Conservation (phyloP, 2,888 invertebrate species). For the Ariolimax columbianus region DNA sequence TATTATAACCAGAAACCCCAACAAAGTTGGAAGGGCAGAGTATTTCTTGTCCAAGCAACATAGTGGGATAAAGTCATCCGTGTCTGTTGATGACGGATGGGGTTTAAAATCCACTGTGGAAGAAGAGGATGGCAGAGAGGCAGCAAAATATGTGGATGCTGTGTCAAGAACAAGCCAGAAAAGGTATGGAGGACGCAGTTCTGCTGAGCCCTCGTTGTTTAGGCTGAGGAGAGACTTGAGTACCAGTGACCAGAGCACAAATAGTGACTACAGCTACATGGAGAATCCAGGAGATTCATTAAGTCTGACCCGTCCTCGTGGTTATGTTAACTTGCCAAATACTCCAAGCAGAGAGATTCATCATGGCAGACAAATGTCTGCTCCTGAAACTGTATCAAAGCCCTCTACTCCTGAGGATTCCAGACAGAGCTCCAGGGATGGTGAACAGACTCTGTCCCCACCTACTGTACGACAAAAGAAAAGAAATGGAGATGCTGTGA, state of each 20-base stretch:
- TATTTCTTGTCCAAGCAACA: constrained; percentile 35
- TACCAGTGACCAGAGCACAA: constrained; percentile 25
- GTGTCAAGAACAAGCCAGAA: constrained; percentile 24
- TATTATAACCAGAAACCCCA: constrained; percentile 37
- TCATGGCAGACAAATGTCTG: constrained; percentile 45
- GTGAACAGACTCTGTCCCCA: constrained; percentile 40
- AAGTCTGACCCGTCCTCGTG: not conserved
- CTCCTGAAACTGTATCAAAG: constrained; percentile 10
- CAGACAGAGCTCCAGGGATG: not conserved
- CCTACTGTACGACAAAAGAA: constrained; percentile 57
- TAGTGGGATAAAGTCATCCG: constrained; percentile 40
- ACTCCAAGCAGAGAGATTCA: constrained; percentile 12
- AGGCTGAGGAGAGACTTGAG: constrained; percentile 28
- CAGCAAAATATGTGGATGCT: constrained; percentile 22
- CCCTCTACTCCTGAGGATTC: not conserved
- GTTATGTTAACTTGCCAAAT: constrained; percentile 31
- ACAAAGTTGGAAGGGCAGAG: constrained; percentile 50
- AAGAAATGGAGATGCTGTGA: constrained; percentile 58
- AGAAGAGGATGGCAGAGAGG: constrained; percentile 29
- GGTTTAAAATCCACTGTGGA: not conserved
- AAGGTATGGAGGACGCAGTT: constrained; percentile 29
- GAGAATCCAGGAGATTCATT: not conserved
- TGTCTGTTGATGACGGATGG: not conserved
- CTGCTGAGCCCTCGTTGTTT: not conserved
- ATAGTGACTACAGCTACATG: constrained; percentile 8